A percentile compares a stretch with the other conserved stretches of the same genome.
Conservation (phyloP, 2,888 invertebrate species). For the Cordilura impudica region DNA sequence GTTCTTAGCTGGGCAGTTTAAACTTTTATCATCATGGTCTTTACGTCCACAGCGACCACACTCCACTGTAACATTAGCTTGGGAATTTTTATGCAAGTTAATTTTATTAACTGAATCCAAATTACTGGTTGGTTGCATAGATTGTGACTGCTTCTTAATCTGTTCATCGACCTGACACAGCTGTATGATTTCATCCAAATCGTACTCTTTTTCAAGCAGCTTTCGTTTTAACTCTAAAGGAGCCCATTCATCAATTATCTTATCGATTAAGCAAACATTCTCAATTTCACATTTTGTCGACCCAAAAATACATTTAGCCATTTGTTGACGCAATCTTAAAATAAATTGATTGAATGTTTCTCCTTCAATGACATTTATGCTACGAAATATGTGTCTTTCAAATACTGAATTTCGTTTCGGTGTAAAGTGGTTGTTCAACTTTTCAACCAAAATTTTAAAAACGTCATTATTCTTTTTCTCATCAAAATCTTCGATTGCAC, state of each 20-base stretch:
- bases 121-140: constrained; percentile 44
- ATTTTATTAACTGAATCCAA: constrained; percentile 56
- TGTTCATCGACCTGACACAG: no score
- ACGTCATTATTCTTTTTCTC: no score
- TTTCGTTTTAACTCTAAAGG: constrained; percentile 62
- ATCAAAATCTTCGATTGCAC: no score
- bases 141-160: constrained; percentile 59
- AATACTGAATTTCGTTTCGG: no score
- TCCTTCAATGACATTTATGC: no score
- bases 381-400: no score
- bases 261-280: constrained; percentile 55
- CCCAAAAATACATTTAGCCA: constrained; percentile 42
- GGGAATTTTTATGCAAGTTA: constrained; percentile 34
- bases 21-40: constrained; percentile 54
- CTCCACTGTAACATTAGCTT: constrained; percentile 35
- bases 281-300: constrained; percentile 43
- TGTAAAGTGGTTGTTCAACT: no score
- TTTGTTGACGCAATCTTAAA: no score
- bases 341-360: no score
- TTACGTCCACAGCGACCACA: constrained; percentile 57
- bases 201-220: constrained; percentile 56
- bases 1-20: no score
- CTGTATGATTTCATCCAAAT: constrained; percentile 42
- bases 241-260: constrained; percentile 60
- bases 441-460: no score